phyloP scores from a whole-genome alignment of 2,113 vertebrate genomes.

The Myiozetetes cayanensis region DNA sequence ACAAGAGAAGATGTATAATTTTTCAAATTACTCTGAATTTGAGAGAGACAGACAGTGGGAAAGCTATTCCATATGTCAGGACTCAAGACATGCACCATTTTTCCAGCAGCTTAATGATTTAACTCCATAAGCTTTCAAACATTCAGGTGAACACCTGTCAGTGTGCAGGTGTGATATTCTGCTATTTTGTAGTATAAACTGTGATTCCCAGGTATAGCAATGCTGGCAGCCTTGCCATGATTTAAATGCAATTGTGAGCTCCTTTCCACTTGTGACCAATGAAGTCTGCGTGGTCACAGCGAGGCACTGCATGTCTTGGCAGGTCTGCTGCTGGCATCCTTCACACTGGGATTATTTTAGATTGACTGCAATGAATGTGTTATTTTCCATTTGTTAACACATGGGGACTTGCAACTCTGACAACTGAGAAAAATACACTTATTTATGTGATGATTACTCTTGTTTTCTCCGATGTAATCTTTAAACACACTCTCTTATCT shows the following conservation, averaged over 20 bases:
- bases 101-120: conserved; percentile 54
- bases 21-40: conserved; percentile 67
- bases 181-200: background rate
- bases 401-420: conserved; percentile 49
- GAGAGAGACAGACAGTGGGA: conserved; percentile 35
- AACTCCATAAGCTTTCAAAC: conserved; percentile 59
- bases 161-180: conserved; percentile 55
- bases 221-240: background rate
- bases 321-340: conserved; percentile 49
- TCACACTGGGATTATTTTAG: conserved; percentile 65
- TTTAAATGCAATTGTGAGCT: background rate
- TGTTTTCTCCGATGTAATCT: conserved; percentile 17
- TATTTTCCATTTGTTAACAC: conserved; percentile 74
- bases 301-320: conserved; percentile 11
- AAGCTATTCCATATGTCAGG: conserved; percentile 60
- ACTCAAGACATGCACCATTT: conserved; percentile 29
- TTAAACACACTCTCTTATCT: conserved; percentile 11
- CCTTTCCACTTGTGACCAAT: conserved; percentile 49
- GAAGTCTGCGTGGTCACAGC: conserved; percentile 32
- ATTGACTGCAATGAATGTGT: conserved; percentile 58
- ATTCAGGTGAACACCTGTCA: conserved; percentile 53
- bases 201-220: conserved; percentile 11
- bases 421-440: conserved; percentile 61
- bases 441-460: conserved; percentile 60
- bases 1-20: conserved; percentile 61